A percentile compares a stretch with the other conserved stretches of the same genome.
Evolutionary conservation across 2,797 vertebrate genomes (phyloP).

Genomic region (Zenarchopterus dispar): DNA sequence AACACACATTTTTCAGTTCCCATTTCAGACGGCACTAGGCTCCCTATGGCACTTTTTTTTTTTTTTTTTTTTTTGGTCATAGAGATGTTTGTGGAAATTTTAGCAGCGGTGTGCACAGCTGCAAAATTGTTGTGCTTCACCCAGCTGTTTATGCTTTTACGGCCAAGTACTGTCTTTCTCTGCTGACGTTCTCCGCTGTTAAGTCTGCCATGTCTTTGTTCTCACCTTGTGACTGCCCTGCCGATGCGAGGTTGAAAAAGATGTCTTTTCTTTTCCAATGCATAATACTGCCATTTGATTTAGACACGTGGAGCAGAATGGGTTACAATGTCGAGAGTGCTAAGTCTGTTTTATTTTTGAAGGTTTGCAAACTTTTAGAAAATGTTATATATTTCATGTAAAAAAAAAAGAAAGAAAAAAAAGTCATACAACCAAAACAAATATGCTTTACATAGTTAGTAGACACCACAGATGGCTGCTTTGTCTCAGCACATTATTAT

Average conservation of each 20-base stretch:
- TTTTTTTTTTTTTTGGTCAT: constrained; percentile 48
- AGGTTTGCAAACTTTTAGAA: constrained; percentile 36
- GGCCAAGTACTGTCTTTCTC: constrained; percentile 41
- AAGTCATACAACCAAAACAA: constrained; percentile 62
- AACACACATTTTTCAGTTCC: constrained; percentile 39
- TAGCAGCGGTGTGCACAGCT: constrained; percentile 58
- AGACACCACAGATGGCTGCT: constrained; percentile 36
- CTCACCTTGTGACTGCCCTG: constrained; percentile 60
- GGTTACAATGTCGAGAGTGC: constrained; percentile 73
- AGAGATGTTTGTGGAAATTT: constrained; percentile 70
- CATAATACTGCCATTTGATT: constrained; percentile 79
- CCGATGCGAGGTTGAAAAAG: constrained; percentile 58
- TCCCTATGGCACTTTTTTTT: constrained; percentile 36
- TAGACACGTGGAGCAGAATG: constrained; percentile 66
- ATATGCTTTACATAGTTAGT: constrained; percentile 54
- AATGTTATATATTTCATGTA: constrained; percentile 16
- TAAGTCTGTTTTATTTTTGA: constrained; percentile 77
- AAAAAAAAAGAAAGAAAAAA: constrained; percentile 17
- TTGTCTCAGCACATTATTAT: constrained; percentile 34
- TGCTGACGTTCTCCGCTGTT: constrained; percentile 16
- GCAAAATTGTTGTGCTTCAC: constrained; percentile 61
- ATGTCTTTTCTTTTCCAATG: constrained; percentile 77
- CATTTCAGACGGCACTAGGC: constrained; percentile 62
- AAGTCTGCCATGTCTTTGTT: constrained; percentile 44
- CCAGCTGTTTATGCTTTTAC: constrained; percentile 49